These are phyloP conservation scores for Eilema caniola DNA, from an alignment of 2,888 invertebrate genomes.

Conservation along the genomic window DNA sequence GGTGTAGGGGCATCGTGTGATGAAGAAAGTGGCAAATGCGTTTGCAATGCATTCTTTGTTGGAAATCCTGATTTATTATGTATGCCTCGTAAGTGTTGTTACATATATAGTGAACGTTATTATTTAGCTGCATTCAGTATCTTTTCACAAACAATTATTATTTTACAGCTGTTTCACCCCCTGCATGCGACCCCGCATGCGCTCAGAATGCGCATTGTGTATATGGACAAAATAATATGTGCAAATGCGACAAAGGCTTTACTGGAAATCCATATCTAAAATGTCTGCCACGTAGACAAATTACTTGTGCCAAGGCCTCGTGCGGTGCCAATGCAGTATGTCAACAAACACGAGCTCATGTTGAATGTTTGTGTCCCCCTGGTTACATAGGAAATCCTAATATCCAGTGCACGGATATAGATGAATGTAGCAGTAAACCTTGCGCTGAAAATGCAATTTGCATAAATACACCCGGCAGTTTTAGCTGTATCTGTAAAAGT, in stretches of 20 bases:
- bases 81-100: slow-evolving; percentile 93
- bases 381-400: slow-evolving; percentile 96
- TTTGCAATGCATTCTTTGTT: slow-evolving; percentile 94
- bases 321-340: slow-evolving; percentile 95
- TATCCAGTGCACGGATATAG: slow-evolving; percentile 93
- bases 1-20: slow-evolving; percentile 96
- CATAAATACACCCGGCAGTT: slow-evolving; percentile 95
- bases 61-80: slow-evolving; percentile 96
- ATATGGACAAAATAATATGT: slow-evolving; percentile 91
- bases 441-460: slow-evolving; percentile 95
- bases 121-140: slow-evolving; percentile 9
- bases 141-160: slow-evolving; percentile 35
- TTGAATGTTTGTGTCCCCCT: slow-evolving; percentile 93
- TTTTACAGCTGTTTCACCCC: slow-evolving; percentile 90
- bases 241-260: slow-evolving; percentile 94
- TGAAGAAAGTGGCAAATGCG: slow-evolving; percentile 92
- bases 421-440: slow-evolving; percentile 93
- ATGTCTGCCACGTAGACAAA: slow-evolving; percentile 90
- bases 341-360: slow-evolving; percentile 90
- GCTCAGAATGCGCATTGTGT: slow-evolving; percentile 95
- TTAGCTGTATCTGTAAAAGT: slow-evolving; percentile 95
- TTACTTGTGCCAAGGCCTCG: slow-evolving; percentile 90
- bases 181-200: slow-evolving; percentile 93
- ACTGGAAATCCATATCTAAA: slow-evolving; percentile 95
- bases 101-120: neutral